Evolutionary conservation across 2,797 vertebrate genomes (phyloP).

Genomic region (Argyrosomus regius): DNA sequence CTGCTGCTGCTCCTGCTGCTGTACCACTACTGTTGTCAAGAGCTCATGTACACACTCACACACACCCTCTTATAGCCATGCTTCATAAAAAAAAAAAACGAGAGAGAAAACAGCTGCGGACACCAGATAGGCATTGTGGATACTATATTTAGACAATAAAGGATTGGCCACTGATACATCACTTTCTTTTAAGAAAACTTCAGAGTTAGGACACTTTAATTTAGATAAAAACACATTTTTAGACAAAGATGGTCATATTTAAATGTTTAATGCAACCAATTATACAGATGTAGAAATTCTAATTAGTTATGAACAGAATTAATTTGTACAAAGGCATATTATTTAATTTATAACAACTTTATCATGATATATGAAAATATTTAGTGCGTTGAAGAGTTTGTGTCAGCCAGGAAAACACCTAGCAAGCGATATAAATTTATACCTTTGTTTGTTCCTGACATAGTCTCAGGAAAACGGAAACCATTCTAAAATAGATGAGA

Average conservation of each 20-base stretch:
- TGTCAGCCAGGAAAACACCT: constrained; percentile 35
- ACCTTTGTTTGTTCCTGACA: constrained; percentile 77
- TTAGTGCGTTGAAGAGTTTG: constrained; percentile 9
- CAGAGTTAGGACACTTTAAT: background rate
- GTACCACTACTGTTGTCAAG: constrained; percentile 52
- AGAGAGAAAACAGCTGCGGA: constrained; percentile 75
- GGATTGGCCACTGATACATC: constrained; percentile 23
- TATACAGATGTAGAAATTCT: background rate
- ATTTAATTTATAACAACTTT: constrained; percentile 15
- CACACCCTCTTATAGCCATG: constrained; percentile 78
- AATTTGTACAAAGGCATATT: background rate
- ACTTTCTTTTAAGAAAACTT: constrained; percentile 27
- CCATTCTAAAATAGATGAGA: constrained; percentile 72
- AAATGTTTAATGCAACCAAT: constrained; percentile 3
- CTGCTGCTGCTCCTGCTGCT: constrained; percentile 55
- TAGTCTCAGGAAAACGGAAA: constrained; percentile 69
- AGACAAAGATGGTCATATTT: constrained; percentile 13
- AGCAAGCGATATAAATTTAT: constrained; percentile 46
- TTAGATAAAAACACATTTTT: background rate
- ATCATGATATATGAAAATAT: constrained; percentile 17
- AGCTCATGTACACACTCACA: constrained; percentile 53
- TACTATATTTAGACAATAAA: constrained; percentile 75
- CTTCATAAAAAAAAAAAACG: constrained; percentile 62
- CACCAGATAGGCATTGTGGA: constrained; percentile 71
- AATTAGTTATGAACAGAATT: background rate